Evolutionary conservation across 1,140 invertebrate species (phyloP), one percentile per base, ranked within the genome.

Genomic region (Xylocopa sonorina): DNA sequence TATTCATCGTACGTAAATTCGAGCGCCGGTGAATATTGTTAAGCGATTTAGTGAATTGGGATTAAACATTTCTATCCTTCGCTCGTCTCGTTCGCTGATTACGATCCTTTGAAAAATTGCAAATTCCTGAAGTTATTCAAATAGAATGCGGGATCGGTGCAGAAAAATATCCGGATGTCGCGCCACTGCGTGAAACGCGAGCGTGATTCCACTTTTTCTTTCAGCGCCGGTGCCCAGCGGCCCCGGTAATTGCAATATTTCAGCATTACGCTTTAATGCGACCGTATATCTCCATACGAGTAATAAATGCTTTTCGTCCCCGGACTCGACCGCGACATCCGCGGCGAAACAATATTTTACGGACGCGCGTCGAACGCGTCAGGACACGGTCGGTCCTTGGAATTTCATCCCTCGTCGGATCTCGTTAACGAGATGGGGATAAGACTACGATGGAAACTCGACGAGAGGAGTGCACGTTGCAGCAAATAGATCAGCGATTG

Each of bases 361-460:
- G 32, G 21, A 16, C 14, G n/a, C 27, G 27, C 41, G 27, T 18
- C n/a, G 29, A 69, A 48, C 46, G 21, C 21, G 46, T 64, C 72
- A 16, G n/a, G 46, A 38, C 34, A n/a, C 24, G 10, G 29, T n/a
- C 41, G 6, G 16, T 12, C 43, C 6, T 58, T 24, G 48, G 48
- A 51, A 58, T 79, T 84, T 82, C 74, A 78, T 64, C 38, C 60
- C 18, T 73, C 3, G 53, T 78, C 63, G 53, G 58, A 68, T 73
- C 16, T 46, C 29, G 55, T 79, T 79, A 84, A 84, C 64, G 63
- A 79, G 50, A 18, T 38, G 10, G 60, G 27, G 38, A 67, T 50
- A 57, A 78, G 78, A 43, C 34, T n/a, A 14, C 14, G 57, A 32
- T 72, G 34, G n/a, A 24, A 2, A 21, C 55, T 69, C 14, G 48